Percentiles rank a stretch among this genome's conserved stretches.
phyloP scores from a whole-genome alignment of 2,888 invertebrate genomes.

The Drosophila limbata region DNA sequence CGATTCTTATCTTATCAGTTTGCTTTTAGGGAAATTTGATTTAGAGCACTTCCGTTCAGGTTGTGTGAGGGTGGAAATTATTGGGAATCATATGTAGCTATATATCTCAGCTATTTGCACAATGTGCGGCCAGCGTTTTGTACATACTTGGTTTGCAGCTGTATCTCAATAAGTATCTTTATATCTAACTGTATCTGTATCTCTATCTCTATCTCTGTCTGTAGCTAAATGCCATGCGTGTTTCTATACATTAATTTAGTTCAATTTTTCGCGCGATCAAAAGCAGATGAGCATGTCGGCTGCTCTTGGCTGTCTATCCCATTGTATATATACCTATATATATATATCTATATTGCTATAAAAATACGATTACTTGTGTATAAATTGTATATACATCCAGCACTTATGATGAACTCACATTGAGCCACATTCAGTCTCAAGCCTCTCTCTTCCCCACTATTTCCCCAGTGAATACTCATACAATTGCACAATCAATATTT shows the following conservation, averaged over 20 bases:
- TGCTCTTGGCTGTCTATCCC: slow-evolving; percentile 29
- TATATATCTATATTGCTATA: slow-evolving; percentile 29
- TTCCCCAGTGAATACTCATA: background rate
- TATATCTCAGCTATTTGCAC: slow-evolving; percentile 42
- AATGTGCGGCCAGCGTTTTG: slow-evolving; percentile 21
- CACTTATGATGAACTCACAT: slow-evolving; percentile 58
- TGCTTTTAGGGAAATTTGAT: slow-evolving; percentile 63
- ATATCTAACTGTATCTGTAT: slow-evolving; percentile 5
- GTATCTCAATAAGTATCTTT: slow-evolving; percentile 7
- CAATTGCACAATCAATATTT: slow-evolving; percentile 77
- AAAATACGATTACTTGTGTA: slow-evolving; percentile 44
- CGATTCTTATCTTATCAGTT: slow-evolving; percentile 64
- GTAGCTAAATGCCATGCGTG: slow-evolving; percentile 67
- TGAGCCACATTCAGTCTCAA: slow-evolving; percentile 17
- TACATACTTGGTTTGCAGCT: slow-evolving; percentile 4
- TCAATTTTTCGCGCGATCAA: slow-evolving; percentile 80
- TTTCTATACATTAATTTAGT: slow-evolving; percentile 76
- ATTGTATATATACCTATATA: slow-evolving; percentile 49
- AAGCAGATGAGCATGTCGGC: slow-evolving; percentile 78
- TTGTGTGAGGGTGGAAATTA: background rate
- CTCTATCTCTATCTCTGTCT: slow-evolving; percentile 26
- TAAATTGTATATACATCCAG: slow-evolving; percentile 51
- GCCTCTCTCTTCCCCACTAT: slow-evolving; percentile 6
- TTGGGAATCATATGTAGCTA: background rate
- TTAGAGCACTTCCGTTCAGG: slow-evolving; percentile 64